These are phyloP conservation scores for Busseola fusca DNA, from an alignment of 2,888 invertebrate genomes.

Conservation along the genomic window DNA sequence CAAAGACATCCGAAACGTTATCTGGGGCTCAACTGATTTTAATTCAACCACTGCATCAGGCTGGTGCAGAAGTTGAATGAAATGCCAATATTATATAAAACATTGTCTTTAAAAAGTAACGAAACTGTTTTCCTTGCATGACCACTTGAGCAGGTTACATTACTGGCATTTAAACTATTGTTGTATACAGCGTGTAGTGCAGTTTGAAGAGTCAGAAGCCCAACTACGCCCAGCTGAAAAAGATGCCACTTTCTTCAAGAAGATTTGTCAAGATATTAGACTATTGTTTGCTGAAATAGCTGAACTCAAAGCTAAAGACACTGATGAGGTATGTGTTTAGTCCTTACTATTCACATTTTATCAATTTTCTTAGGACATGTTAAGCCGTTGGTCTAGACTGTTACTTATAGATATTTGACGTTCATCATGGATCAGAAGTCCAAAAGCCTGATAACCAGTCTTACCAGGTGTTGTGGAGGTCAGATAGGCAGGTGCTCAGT, in stretches of 20 bases:
- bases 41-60: too few relatives aligned
- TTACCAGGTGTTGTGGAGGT: too few relatives aligned
- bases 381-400: background rate
- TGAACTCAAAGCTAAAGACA: conserved; percentile 89
- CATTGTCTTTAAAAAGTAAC: too few relatives aligned
- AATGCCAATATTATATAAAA: background rate
- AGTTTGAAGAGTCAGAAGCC: conserved; percentile 93
- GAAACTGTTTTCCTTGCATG: background rate
- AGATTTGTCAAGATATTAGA: conserved; percentile 92
- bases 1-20: too few relatives aligned
- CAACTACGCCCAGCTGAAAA: conserved; percentile 90
- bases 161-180: background rate
- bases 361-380: background rate
- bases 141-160: background rate
- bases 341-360: background rate
- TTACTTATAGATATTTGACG: background rate
- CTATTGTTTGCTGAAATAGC: conserved; percentile 91
- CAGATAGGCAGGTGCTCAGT: background rate
- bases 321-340: conserved; percentile 83
- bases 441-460: background rate
- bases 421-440: background rate
- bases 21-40: too few relatives aligned
- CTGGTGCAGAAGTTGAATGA: too few relatives aligned
- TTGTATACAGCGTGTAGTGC: conserved; percentile 89
- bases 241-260: conserved; percentile 91